Percentiles rank a stretch among this genome's conserved stretches.
Conservation (phyloP, 2,888 invertebrate genomes). For the Ichneumoninae sp. region DNA sequence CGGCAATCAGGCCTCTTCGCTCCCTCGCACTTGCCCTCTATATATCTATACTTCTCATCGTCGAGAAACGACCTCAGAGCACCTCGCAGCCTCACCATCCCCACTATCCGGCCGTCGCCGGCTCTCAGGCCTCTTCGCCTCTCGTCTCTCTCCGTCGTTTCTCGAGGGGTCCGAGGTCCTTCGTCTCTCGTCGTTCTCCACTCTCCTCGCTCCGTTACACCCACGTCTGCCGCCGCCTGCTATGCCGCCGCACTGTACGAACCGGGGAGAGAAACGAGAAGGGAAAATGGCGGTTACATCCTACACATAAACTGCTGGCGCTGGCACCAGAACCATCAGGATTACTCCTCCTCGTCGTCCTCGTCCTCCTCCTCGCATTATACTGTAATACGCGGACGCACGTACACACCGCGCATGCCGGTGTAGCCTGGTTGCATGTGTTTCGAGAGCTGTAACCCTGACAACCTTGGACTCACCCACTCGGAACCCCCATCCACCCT, state of each 20-base stretch:
- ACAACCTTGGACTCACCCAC: slow-evolving; percentile 83
- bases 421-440: slow-evolving; percentile 73
- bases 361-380: not conserved
- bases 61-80: slow-evolving; percentile 61
- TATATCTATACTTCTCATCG: slow-evolving; percentile 60
- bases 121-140: not conserved
- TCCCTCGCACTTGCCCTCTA: slow-evolving; percentile 42
- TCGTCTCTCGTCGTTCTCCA: slow-evolving; percentile 68
- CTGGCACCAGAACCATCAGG: slow-evolving; percentile 30
- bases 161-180: slow-evolving; percentile 62
- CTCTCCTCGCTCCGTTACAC: slow-evolving; percentile 76
- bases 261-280: slow-evolving; percentile 64
- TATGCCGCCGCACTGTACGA: slow-evolving; percentile 72
- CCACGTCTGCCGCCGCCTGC: slow-evolving; percentile 69
- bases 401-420: slow-evolving; percentile 66
- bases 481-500: slow-evolving; percentile 75
- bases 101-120: slow-evolving; percentile 1
- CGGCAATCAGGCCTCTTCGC: slow-evolving; percentile 62
- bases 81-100: slow-evolving; percentile 61
- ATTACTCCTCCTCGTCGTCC: slow-evolving; percentile 34
- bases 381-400: not conserved
- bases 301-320: slow-evolving; percentile 13
- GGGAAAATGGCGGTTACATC: slow-evolving; percentile 77
- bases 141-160: slow-evolving; percentile 17
- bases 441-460: slow-evolving; percentile 84